Conservation (phyloP, 35 echinoderm and acorn worm species). For the Heliocidaris erythrogramma region DNA sequence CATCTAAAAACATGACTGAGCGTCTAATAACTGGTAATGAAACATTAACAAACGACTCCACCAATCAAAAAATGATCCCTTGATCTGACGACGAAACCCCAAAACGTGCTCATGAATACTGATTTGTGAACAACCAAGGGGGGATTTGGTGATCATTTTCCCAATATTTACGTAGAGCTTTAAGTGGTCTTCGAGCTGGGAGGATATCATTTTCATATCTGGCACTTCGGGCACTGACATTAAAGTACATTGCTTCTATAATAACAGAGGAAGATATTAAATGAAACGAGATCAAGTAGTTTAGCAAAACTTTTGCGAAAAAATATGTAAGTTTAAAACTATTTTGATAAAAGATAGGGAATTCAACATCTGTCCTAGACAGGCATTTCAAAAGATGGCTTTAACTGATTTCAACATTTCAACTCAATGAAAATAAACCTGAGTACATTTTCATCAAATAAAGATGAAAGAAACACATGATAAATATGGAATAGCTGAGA, state of each 20-base stretch:
- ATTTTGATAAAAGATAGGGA: no score
- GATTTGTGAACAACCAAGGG: not conserved
- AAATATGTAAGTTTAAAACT: not conserved
- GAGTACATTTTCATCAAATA: no score
- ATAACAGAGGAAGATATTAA: not conserved
- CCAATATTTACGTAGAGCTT: not conserved
- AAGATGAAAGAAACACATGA: no score
- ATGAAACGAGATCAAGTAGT: not conserved
- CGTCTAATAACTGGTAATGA: not conserved
- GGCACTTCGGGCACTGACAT: not conserved
- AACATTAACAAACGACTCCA: not conserved
- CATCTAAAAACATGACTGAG: not conserved
- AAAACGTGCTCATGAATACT: not conserved
- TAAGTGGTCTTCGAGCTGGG: not conserved
- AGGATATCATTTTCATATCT: not conserved
- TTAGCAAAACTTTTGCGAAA: not conserved
- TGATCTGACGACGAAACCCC: not conserved
- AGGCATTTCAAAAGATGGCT: no score
- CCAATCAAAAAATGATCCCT: not conserved
- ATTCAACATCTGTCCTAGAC: no score
- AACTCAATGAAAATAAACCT: no score
- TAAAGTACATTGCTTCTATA: not conserved
- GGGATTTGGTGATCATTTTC: not conserved
- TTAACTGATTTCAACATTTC: no score
- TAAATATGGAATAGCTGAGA: no score